Base-by-base conservation (phyloP, 2,888 invertebrate species). In the Chymomyza fuscimana region DNA sequence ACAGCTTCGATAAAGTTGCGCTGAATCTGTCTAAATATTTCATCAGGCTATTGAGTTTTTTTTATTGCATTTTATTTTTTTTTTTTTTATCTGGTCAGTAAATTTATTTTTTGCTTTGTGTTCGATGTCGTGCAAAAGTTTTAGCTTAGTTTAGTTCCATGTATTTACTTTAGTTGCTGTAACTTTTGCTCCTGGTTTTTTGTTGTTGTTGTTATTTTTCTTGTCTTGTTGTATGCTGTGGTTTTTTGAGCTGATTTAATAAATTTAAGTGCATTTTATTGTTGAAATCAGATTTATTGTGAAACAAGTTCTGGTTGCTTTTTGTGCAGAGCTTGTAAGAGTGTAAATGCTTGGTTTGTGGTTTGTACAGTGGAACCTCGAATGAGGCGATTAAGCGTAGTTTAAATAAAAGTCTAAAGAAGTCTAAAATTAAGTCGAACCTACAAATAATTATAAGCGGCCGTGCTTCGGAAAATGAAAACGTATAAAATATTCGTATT, bases 21-120 rank as follows among this genome's bases (percentile, higher is more conserved):
- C 74, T 63, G 72, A 86, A 73, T 74, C 77, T 82, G 81, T 79
- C 73, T 76, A 81, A 84, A 86, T 81, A 82, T 73, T 81, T 81
- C 85, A 82, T 79, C 81, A 81, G 84, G 77, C 74, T 79, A 82
- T 84, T 86, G 79, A 74, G 73, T 73, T 84, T 77, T 63, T n/a
- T n/a, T 56, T 56, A 25, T 25, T 25, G 1, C 25, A 25, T 22
- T 4, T 22, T 56, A 19, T 51, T 51, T 51, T 54, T 56, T 56
- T 56, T 56, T 29, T 56, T 56, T 54, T 54, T 54, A 25, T 58
- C 25, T 22, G 69, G 82, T 79, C 79, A 75, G 77, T 71, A 66
- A 81, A 82, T 75, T 84, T 86, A 74, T 74, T 77, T 84, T 75
- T 84, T 69, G 73, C 79, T 79, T 75, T 79, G n/a, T 73, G 62